phyloP scores from a whole-genome alignment of 1,140 invertebrate genomes.

The Neocloeon triangulifer region DNA sequence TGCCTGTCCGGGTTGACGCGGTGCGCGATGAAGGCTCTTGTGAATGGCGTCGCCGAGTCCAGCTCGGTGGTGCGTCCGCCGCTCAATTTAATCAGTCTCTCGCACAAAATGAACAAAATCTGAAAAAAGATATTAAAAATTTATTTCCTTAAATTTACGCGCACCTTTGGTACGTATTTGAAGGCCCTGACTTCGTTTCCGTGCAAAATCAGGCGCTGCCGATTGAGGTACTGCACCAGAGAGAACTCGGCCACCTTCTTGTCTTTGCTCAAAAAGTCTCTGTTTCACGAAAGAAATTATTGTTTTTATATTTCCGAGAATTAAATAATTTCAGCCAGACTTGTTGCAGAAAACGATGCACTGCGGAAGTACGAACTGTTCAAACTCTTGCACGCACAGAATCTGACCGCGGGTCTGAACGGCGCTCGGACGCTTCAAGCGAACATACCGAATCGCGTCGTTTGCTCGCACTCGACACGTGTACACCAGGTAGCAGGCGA shows the following conservation, averaged over 20 bases:
- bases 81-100: slow-evolving; percentile 46
- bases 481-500: slow-evolving; percentile 69
- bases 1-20: slow-evolving; percentile 12
- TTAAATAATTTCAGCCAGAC: too few relatives aligned
- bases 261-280: slow-evolving; percentile 16
- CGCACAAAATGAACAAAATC: slow-evolving; percentile 53
- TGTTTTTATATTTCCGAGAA: neutral
- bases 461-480: slow-evolving; percentile 47
- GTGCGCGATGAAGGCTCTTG: slow-evolving; percentile 22
- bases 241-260: slow-evolving; percentile 36
- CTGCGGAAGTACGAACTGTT: slow-evolving; percentile 56
- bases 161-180: slow-evolving; percentile 56
- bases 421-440: slow-evolving; percentile 48
- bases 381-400: slow-evolving; percentile 57
- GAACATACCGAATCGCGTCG: slow-evolving; percentile 61
- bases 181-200: slow-evolving; percentile 57
- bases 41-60: slow-evolving; percentile 19
- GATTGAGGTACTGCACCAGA: slow-evolving; percentile 40
- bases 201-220: slow-evolving; percentile 51
- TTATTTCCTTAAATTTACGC: neutral
- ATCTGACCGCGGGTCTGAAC: slow-evolving; percentile 69
- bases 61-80: slow-evolving; percentile 12
- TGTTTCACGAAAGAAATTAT: neutral
- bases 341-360: slow-evolving; percentile 46
- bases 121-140: slow-evolving; percentile 17